A percentile compares a stretch with the other conserved stretches of the same genome.
These are phyloP conservation scores for Heliconius ismenius DNA, from an alignment of 2,888 invertebrate genomes.

Conservation along the genomic window DNA sequence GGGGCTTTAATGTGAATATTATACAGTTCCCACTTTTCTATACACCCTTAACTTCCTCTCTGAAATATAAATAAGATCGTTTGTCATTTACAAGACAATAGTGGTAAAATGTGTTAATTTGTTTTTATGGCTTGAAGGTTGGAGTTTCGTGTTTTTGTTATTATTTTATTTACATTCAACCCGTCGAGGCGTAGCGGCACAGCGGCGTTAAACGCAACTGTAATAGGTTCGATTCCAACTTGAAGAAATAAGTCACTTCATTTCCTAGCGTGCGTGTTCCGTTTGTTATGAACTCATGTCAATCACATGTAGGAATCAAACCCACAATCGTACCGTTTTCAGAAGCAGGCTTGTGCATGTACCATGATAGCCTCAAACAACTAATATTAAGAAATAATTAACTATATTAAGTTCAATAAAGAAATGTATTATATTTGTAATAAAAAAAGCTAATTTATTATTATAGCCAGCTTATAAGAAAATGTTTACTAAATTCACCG, in stretches of 20 bases:
- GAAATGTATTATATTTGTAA: background rate
- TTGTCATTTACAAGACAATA: constrained; percentile 34
- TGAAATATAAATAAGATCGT: constrained; percentile 45
- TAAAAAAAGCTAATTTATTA: background rate
- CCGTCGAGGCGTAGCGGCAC: no score
- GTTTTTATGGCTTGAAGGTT: background rate
- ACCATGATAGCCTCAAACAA: background rate
- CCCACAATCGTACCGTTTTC: background rate
- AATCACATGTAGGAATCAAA: no score
- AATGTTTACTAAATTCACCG: constrained; percentile 26
- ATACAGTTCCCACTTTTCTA: constrained; percentile 60
- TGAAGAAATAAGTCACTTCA: no score
- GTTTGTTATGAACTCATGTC: no score
- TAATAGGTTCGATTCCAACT: no score
- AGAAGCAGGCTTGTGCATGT: no score
- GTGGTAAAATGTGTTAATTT: background rate
- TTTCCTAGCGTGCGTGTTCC: no score
- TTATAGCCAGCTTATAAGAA: constrained; percentile 7
- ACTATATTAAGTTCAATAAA: background rate
- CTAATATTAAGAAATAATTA: background rate
- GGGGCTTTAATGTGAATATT: constrained; percentile 76
- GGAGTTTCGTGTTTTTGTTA: background rate
- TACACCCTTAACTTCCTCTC: constrained; percentile 42
- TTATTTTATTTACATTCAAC: no score
- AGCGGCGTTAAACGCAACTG: no score